Base-by-base conservation (phyloP, 2,888 invertebrate species). In the Drosophila parthenogenetica region DNA sequence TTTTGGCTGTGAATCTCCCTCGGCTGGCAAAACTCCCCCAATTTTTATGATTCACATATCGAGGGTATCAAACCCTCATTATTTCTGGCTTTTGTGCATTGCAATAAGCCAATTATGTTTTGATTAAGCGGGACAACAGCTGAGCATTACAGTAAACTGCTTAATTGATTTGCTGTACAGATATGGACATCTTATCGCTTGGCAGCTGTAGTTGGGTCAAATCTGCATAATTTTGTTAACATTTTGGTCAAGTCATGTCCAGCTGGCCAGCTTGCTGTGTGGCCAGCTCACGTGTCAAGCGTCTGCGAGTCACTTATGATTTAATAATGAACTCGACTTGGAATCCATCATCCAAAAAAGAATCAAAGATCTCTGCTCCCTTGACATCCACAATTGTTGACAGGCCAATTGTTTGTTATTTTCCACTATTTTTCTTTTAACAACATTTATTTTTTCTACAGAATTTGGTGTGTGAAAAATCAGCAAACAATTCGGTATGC, bases 21-120 rank as follows among this genome's bases (percentile, higher is more conserved):
- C 50, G 13, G 11, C 22, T 19, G 3, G 3, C 13, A 54, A 40
- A 39, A 32, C 53, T 40, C 65, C 59, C 64, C 57, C 64, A 59
- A 46, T 19, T 46, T 60, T 46, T 19, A 16, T 55, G 43, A 40
- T 53, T 59, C 54, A 16, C 14, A 17, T 74, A 50, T 69, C 73
- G 58, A 64, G 81, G 79, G 63, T 59, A 72, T 35, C 13, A 53
- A 43, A 72, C 85, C 87, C 85, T 85, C 87, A 87, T 89, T 89
- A 85, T 89, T 87, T 82, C 65, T 72, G 87, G 85, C 79, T 87
- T 87, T 87, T 79, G 73, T 87, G 71, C 64, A 57, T 67, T 37
- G 69, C 74, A 81, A 76, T 69, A 82, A 89, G 86, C 86, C 89
- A 86, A 85, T 86, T 89, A 89, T 77, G 82, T 73, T 74, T 70